These are phyloP conservation scores for Lutjanus erythropterus DNA, from an alignment of 2,113 vertebrate species.

Conservation along the genomic window DNA sequence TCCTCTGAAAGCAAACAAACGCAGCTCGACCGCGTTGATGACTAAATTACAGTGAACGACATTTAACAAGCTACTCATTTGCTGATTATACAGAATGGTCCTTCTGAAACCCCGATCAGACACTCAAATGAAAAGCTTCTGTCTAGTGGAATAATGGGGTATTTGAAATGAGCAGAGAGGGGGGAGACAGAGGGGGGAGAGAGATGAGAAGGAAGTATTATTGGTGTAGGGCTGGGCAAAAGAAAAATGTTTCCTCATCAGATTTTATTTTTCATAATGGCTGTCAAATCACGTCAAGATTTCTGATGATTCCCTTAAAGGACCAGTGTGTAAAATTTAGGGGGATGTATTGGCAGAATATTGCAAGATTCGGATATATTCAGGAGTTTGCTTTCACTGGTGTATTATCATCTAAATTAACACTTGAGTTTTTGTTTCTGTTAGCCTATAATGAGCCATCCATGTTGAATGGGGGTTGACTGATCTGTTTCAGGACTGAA, in stretches of 20 bases:
- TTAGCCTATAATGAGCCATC: no score
- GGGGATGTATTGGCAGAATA: no score
- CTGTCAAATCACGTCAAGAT: neutral
- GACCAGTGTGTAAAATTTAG: no score
- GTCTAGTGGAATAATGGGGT: conserved; percentile 21
- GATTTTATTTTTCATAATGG: neutral
- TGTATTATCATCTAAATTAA: no score
- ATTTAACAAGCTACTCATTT: conserved; percentile 49
- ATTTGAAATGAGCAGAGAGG: conserved; percentile 15
- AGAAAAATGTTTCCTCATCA: neutral
- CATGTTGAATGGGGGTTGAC: no score
- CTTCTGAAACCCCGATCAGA: conserved; percentile 30
- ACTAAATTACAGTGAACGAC: conserved; percentile 53
- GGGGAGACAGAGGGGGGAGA: neutral
- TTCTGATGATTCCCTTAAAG: neutral
- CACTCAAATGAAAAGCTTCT: conserved; percentile 32
- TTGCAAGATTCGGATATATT: no score
- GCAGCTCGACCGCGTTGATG: conserved; percentile 6
- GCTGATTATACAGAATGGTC: conserved; percentile 49
- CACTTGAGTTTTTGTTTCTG: no score
- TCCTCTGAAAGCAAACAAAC: conserved; percentile 32
- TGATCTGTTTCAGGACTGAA: no score
- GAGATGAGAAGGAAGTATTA: neutral
- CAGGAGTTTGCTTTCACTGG: no score
- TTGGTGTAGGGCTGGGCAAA: neutral